Base-by-base conservation (phyloP, 2,113 vertebrate species). In the Grantiella picta region DNA sequence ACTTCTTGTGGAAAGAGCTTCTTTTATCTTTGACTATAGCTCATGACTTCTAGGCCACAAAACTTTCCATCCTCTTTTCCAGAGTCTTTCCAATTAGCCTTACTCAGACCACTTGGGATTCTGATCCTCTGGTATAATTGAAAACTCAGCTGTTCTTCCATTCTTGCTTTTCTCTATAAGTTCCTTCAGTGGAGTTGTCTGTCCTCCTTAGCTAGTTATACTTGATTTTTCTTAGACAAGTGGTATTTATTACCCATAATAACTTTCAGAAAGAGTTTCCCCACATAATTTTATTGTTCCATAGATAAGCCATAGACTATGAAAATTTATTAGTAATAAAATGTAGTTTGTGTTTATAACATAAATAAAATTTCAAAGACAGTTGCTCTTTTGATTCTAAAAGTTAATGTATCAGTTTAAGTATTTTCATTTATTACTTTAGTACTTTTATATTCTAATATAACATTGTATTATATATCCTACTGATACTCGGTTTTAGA, bases 271-370 rank as follows among this genome's bases (percentile, higher is more conserved):
- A 76, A 78, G 68, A 45, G 9, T 63, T 94, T 80, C 16, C 5
- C 20, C 73, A 31, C 7, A 70, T 59, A 18, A 47, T 86, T 96
- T 96, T 95, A 91, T 82, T 90, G n/a, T 64, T 53, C 36, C 12
- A 60, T 61, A 89, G 77, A 75, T 72, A 92, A 52, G 11, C 10
- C 24, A 53, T 21, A 71, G 65, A 80, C 18, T 69, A 42, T 49
- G 66, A 72, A 77, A 83, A 92, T 86, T 90, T 94, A 94, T 85
- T 90, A 47, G 8, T 72, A 95, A 70, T 76, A 70, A 90, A 92
- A 85, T 66, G 3, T 21, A 72, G 35, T 19, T 56, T 79, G 54
- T 38, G 27, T 85, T 96, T 91, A 87, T 91, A 87, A 61, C 28
- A 81, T 68, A 89, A 95, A 96, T 95, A 91, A 92, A 71, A 69